These are phyloP conservation scores for Falcaria lacertinaria DNA, from an alignment of 2,888 invertebrate species.

Conservation along the genomic window DNA sequence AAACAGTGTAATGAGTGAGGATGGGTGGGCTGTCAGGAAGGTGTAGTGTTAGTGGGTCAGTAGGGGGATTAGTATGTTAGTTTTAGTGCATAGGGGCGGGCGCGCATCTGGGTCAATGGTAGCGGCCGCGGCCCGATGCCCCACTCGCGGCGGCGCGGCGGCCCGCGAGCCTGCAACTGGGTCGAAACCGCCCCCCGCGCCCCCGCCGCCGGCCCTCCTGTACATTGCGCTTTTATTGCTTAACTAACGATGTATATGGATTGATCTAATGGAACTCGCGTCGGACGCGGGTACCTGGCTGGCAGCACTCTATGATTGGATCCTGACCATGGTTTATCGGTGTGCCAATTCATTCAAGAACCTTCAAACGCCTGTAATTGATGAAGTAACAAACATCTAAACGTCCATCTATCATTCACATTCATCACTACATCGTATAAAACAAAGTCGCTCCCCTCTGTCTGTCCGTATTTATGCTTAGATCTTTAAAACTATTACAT, in stretches of 20 bases:
- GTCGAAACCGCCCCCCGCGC: slow-evolving; percentile 17
- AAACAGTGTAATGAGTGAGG: too few relatives aligned
- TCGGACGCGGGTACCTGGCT: too few relatives aligned
- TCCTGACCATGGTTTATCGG: too few relatives aligned
- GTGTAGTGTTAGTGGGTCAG: slow-evolving; percentile 48
- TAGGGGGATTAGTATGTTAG: slow-evolving; percentile 26
- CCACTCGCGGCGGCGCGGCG: slow-evolving; percentile 8
- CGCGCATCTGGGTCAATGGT: slow-evolving; percentile 48
- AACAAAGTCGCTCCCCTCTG: too few relatives aligned
- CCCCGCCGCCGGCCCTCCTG: slow-evolving; percentile 14
- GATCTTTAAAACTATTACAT: too few relatives aligned
- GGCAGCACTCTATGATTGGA: too few relatives aligned
- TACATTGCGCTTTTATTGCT: slow-evolving; percentile 30
- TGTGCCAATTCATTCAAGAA: too few relatives aligned
- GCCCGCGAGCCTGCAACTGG: slow-evolving; percentile 28
- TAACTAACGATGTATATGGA: slow-evolving; percentile 19
- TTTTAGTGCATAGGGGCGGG: slow-evolving; percentile 24
- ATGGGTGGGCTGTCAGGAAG: slow-evolving; percentile 26
- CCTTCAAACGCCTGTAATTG: too few relatives aligned
- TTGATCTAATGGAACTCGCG: slow-evolving; percentile 10
- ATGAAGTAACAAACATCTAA: too few relatives aligned
- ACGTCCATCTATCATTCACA: too few relatives aligned
- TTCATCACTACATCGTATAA: too few relatives aligned
- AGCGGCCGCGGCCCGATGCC: slow-evolving; percentile 30
- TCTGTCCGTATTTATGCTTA: too few relatives aligned